A percentile compares a stretch with the other conserved stretches of the same genome.
phyloP scores from a whole-genome alignment of 2,113 vertebrate species.

The Xerus inauris region DNA sequence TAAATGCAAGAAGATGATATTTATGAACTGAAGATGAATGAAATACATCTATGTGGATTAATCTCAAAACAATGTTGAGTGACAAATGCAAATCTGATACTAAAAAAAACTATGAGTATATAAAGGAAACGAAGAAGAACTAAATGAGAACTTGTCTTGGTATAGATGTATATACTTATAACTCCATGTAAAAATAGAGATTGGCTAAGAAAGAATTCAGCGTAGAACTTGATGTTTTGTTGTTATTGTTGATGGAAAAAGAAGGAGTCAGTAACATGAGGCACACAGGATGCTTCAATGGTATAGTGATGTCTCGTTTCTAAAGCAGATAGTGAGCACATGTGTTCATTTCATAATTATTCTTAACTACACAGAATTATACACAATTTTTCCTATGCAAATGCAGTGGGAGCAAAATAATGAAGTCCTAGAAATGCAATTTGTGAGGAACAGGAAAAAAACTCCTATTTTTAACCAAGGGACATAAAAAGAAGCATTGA shows the following conservation, averaged over 20 bases:
- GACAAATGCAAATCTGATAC: not conserved
- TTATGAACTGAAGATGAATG: not conserved
- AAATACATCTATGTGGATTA: not conserved
- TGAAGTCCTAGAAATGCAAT: constrained; percentile 41
- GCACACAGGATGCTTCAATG: not conserved
- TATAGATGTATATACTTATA: not conserved
- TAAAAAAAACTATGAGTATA: not conserved
- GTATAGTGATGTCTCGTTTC: not conserved
- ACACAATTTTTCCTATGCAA: constrained; percentile 13
- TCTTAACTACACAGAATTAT: not conserved
- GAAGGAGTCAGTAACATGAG: not conserved
- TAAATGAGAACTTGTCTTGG: not conserved
- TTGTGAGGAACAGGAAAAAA: not conserved
- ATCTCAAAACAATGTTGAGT: not conserved
- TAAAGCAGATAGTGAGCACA: not conserved
- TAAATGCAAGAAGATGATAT: not conserved
- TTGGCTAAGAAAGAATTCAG: not conserved
- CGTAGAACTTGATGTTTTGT: not conserved
- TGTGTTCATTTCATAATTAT: not conserved
- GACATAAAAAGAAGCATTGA: not conserved
- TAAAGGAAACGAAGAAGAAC: constrained; percentile 19
- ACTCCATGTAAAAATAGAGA: not conserved
- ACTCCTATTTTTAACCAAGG: not conserved
- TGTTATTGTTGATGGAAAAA: not conserved
- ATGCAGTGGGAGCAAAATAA: constrained; percentile 16